Conservation (phyloP, 2,797 vertebrate genomes). For the Eptatretus atami region DNA sequence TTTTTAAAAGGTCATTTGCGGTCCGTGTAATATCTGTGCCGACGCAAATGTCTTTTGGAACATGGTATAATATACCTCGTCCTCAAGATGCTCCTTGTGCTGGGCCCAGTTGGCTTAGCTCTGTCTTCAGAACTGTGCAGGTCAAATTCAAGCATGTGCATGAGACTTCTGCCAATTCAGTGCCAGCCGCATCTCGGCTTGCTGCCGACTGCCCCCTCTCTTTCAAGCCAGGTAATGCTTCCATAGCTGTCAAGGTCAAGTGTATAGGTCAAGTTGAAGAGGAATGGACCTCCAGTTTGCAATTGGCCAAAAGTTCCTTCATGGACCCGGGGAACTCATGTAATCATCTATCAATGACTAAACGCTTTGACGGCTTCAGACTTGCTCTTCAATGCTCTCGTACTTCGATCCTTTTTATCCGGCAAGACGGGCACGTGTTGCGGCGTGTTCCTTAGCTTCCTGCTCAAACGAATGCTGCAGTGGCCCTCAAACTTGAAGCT, state of each 20-base stretch:
- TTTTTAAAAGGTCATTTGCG: too few relatives aligned
- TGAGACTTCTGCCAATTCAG: constrained; percentile 89
- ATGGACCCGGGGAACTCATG: too few relatives aligned
- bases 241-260: constrained; percentile 59
- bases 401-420: constrained; percentile 95
- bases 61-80: constrained; percentile 27
- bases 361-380: constrained; percentile 81
- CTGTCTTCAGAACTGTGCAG: constrained; percentile 90
- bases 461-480: constrained; percentile 76
- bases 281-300: too few relatives aligned
- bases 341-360: too few relatives aligned
- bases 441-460: constrained; percentile 59
- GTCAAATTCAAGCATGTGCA: constrained; percentile 88
- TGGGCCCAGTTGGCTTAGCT: constrained; percentile 69
- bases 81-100: constrained; percentile 72
- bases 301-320: too few relatives aligned
- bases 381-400: constrained; percentile 74
- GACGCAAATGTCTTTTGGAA: not conserved
- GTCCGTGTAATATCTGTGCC: not conserved
- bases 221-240: constrained; percentile 75
- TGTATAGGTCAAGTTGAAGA: too few relatives aligned
- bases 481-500: constrained; percentile 79
- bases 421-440: constrained; percentile 57
- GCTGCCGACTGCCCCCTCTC: constrained; percentile 47
- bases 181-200: constrained; percentile 52